Percentiles rank a stretch among this genome's conserved stretches.
Evolutionary conservation across 2,113 vertebrate genomes (phyloP).

Genomic region (Ciconia boyciana): DNA sequence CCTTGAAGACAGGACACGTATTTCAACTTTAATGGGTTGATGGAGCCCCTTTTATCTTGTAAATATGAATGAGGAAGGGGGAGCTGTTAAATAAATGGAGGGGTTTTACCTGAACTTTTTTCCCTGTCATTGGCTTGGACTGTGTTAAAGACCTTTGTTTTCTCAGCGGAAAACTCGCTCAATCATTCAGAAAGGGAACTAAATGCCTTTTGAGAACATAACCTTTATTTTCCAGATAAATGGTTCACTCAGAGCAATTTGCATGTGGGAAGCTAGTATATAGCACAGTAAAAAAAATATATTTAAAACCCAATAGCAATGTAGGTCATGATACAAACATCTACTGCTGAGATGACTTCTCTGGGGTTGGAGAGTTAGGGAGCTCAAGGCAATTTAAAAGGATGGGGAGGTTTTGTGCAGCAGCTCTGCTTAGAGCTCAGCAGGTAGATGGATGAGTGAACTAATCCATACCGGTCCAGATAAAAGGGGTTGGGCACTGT

Average conservation of each 20-base stretch:
- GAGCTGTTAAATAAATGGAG: conserved; percentile 52
- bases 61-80: conserved; percentile 59
- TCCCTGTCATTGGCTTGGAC: conserved; percentile 19
- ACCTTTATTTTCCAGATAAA: conserved; percentile 68
- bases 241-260: conserved; percentile 65
- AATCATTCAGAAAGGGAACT: conserved; percentile 59
- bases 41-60: conserved; percentile 51
- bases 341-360: conserved; percentile 39
- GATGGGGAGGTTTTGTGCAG: not conserved
- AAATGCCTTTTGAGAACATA: conserved; percentile 64
- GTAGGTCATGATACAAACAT: conserved; percentile 59
- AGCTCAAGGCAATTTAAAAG: conserved; percentile 25
- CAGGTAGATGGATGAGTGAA: not conserved
- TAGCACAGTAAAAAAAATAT: not conserved
- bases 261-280: conserved; percentile 56
- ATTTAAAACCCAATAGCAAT: conserved; percentile 55
- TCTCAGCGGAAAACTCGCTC: conserved; percentile 43
- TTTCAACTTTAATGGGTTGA: conserved; percentile 51
- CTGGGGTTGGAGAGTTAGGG: conserved; percentile 21
- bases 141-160: conserved; percentile 54
- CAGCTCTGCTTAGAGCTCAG: not conserved
- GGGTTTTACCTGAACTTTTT: conserved; percentile 53
- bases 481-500: not conserved
- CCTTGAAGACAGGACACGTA: conserved; percentile 52
- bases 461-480: not conserved